Conservation (phyloP, 2,113 vertebrate species). For the Lepus timidus region DNA sequence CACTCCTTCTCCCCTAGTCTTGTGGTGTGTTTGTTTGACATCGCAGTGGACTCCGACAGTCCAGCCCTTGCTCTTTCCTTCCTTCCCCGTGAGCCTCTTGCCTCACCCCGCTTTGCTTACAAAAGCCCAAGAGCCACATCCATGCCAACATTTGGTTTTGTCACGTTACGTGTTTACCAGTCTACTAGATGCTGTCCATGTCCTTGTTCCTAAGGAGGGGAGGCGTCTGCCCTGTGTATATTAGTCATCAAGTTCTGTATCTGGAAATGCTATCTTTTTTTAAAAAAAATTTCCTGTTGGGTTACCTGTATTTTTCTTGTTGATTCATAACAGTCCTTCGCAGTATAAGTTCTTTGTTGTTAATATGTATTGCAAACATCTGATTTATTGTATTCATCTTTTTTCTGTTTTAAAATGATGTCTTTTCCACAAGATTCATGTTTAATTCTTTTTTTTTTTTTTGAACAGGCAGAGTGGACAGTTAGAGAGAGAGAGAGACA, state of each 20-base stretch:
- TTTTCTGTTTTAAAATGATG: background rate
- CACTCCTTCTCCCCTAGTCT: background rate
- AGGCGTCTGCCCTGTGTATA: background rate
- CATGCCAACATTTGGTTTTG: background rate
- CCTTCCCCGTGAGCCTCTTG: background rate
- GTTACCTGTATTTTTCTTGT: background rate
- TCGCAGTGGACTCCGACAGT: background rate
- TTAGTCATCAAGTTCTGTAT: background rate
- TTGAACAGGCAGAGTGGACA: too few species aligned
- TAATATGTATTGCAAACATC: background rate
- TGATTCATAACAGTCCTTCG: background rate
- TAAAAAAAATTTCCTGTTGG: background rate
- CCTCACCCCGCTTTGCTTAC: background rate
- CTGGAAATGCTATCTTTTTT: background rate
- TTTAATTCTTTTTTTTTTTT: background rate
- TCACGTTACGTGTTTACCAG: background rate
- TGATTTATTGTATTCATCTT: background rate
- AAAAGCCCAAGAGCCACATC: background rate
- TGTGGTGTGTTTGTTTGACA: background rate
- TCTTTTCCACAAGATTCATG: background rate
- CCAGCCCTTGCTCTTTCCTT: background rate
- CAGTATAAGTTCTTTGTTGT: background rate
- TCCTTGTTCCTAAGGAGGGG: background rate
- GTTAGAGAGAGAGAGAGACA: too few species aligned
- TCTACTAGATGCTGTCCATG: background rate